Evolutionary conservation across 2,797 vertebrate genomes (phyloP).

Genomic region (Parauchenoglanis punctatus): DNA sequence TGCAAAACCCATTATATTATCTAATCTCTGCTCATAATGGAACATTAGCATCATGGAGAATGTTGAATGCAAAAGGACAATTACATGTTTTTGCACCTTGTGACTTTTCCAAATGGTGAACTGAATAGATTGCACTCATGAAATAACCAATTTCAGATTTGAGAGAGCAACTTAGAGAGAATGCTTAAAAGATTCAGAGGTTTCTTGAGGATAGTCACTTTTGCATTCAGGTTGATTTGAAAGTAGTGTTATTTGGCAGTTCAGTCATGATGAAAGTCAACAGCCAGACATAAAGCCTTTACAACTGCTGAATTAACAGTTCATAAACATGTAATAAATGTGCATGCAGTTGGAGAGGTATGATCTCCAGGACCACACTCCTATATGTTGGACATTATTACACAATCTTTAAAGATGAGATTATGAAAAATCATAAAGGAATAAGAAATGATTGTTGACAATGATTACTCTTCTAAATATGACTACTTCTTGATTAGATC

Average conservation of each 20-base stretch:
- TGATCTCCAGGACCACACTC: neutral
- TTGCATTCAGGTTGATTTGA: neutral
- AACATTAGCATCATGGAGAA: neutral
- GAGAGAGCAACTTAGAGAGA: too few species aligned
- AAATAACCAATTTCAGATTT: neutral
- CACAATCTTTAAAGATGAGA: neutral
- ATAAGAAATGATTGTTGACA: neutral
- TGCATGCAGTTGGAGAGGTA: neutral
- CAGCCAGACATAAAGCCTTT: neutral
- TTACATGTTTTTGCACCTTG: neutral
- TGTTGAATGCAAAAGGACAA: neutral
- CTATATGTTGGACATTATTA: neutral
- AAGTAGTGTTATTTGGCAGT: neutral
- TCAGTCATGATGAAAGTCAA: neutral
- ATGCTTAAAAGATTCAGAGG: neutral
- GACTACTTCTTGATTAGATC: slow-evolving; percentile 2
- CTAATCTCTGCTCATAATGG: slow-evolving; percentile 10
- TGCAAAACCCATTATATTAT: slow-evolving; percentile 16
- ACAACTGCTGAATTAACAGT: neutral
- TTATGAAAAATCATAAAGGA: neutral
- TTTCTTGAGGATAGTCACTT: neutral
- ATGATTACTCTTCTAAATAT: neutral
- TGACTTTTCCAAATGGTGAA: too few species aligned
- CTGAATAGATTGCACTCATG: neutral
- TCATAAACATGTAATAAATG: neutral